A percentile compares a stretch with the other conserved stretches of the same genome.
phyloP scores from a whole-genome alignment of 1,140 invertebrate genomes.

The Papilio machaon region DNA sequence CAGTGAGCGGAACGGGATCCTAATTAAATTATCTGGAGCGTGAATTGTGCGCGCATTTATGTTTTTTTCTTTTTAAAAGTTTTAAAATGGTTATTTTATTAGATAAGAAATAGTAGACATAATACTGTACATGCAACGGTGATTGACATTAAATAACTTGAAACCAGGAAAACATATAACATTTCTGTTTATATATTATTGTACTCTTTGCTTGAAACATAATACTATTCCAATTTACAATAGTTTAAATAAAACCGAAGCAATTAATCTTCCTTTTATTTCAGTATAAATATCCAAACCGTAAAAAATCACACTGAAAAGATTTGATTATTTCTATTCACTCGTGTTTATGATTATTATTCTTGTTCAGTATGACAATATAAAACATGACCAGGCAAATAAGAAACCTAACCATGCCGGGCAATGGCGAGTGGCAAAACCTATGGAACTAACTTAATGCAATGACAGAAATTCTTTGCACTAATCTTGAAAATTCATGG shows the following conservation, averaged over 20 bases:
- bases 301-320: neutral
- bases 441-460: too few relatives aligned
- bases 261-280: neutral
- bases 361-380: too few relatives aligned
- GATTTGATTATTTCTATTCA: neutral
- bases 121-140: neutral
- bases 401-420: too few relatives aligned
- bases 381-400: too few relatives aligned
- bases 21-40: constrained; percentile 78
- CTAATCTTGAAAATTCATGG: too few relatives aligned
- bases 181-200: too few relatives aligned
- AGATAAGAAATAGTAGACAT: constrained; percentile 2
- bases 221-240: neutral
- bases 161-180: too few relatives aligned
- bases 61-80: constrained; percentile 51
- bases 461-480: too few relatives aligned
- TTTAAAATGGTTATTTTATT: constrained; percentile 50
- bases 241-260: neutral
- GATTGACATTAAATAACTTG: neutral
- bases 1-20: constrained; percentile 73
- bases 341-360: too few relatives aligned
- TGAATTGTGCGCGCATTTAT: constrained; percentile 59
- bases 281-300: neutral
- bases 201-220: neutral
- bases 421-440: too few relatives aligned